Conservation (phyloP, 2,797 vertebrate species). For the Tympanoctomys barrerae region DNA sequence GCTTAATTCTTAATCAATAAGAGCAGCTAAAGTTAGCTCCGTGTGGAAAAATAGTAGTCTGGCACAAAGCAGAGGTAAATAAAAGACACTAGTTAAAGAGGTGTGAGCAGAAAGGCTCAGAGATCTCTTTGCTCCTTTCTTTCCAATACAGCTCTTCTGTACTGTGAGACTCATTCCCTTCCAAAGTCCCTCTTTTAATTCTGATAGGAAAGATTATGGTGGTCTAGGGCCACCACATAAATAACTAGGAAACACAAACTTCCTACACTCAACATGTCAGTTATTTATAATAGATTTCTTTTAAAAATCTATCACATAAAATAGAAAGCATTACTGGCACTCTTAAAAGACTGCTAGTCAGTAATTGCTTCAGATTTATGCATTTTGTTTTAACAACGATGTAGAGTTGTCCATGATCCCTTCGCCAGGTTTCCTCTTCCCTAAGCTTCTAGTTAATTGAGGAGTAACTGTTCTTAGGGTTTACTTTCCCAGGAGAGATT, state of each 20-base stretch:
- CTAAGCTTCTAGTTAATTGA: constrained; percentile 50
- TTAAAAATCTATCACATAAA: constrained; percentile 36
- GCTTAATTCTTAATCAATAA: not conserved
- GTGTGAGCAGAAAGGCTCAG: not conserved
- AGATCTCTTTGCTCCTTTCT: not conserved
- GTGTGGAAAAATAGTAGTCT: not conserved
- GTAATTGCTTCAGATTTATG: not conserved
- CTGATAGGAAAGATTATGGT: not conserved
- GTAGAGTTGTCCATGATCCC: constrained; percentile 5
- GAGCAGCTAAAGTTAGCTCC: not conserved
- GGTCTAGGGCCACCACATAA: constrained; percentile 44
- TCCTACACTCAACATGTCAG: constrained; percentile 48
- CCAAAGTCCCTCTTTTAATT: not conserved
- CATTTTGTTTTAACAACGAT: constrained; percentile 30
- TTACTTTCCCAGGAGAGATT: constrained; percentile 62
- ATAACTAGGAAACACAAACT: constrained; percentile 31
- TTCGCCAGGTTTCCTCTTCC: not conserved
- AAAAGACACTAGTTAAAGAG: not conserved
- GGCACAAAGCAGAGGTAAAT: not conserved
- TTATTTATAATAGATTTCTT: constrained; percentile 55
- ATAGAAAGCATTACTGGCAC: constrained; percentile 36
- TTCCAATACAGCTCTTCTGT: not conserved
- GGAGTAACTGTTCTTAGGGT: constrained; percentile 2
- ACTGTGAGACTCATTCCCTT: not conserved
- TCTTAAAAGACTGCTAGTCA: constrained; percentile 42